A percentile compares a stretch with the other conserved stretches of the same genome.
Evolutionary conservation across 2,797 vertebrate genomes (phyloP).

Genomic region (Orestias chungarensis): DNA sequence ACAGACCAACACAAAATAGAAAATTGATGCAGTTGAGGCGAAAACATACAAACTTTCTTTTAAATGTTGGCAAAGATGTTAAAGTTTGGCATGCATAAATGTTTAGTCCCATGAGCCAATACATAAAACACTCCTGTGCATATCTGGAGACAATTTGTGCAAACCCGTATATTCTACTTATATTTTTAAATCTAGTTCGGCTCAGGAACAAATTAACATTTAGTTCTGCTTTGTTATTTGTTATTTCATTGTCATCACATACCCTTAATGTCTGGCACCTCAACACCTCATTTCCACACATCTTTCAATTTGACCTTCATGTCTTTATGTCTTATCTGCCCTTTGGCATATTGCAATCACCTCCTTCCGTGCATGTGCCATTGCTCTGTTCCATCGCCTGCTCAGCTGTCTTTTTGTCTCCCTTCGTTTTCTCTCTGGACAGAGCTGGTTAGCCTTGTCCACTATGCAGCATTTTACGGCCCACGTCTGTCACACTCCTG

Average conservation of each 20-base stretch:
- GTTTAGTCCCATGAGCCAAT: background rate
- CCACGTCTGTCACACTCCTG: conserved; percentile 48
- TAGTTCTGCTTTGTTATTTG: conserved; percentile 23
- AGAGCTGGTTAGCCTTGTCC: conserved; percentile 63
- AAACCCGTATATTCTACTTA: background rate
- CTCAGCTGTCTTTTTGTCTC: conserved; percentile 42
- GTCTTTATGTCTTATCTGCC: conserved; percentile 52
- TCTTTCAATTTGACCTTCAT: conserved; percentile 60
- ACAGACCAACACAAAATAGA: background rate
- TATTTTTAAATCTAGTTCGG: background rate
- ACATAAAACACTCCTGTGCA: background rate
- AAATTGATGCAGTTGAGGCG: background rate
- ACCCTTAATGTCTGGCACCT: conserved; percentile 1
- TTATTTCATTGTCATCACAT: conserved; percentile 34
- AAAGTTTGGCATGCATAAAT: background rate
- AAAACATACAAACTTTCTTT: background rate
- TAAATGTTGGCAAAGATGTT: background rate
- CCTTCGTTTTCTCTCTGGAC: conserved; percentile 44
- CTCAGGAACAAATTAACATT: conserved; percentile 11
- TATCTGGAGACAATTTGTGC: background rate
- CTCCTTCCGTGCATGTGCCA: conserved; percentile 15
- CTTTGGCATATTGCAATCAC: conserved; percentile 56
- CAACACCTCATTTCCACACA: conserved; percentile 8
- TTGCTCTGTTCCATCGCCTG: background rate
- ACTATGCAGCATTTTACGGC: conserved; percentile 48